Conservation (phyloP, 2,888 invertebrate species). For the Hyppa rectilinea region DNA sequence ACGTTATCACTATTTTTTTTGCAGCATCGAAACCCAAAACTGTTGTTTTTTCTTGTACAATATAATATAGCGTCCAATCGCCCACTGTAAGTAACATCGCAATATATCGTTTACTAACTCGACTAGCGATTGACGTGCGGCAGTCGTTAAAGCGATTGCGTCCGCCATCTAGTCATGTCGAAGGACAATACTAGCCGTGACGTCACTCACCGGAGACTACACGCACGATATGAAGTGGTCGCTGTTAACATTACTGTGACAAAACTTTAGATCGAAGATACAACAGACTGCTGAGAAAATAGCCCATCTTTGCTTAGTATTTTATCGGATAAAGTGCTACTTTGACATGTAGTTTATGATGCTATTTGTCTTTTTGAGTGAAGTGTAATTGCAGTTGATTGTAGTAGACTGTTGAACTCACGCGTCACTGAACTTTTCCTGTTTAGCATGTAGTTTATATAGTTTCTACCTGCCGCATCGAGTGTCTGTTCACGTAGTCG, state of each 20-base stretch:
- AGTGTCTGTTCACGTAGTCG: slow-evolving; percentile 15
- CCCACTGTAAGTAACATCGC: slow-evolving; percentile 23
- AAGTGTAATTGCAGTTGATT: background rate
- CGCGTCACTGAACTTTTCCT: slow-evolving; percentile 3
- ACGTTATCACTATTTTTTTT: too few relatives aligned
- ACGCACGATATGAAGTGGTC: slow-evolving; percentile 30
- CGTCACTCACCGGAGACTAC: slow-evolving; percentile 8
- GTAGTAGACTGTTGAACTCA: background rate
- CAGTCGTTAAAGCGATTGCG: slow-evolving; percentile 30
- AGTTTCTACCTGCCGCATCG: background rate
- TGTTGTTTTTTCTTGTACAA: background rate
- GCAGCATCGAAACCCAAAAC: too few relatives aligned
- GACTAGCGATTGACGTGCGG: slow-evolving; percentile 66
- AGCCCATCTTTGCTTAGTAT: background rate
- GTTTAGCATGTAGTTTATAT: slow-evolving; percentile 10
- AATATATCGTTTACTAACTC: slow-evolving; percentile 52
- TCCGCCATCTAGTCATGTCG: slow-evolving; percentile 7
- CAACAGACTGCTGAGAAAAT: too few relatives aligned
- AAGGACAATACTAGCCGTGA: slow-evolving; percentile 30
- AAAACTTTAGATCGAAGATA: background rate
- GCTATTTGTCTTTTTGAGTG: background rate
- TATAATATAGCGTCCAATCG: slow-evolving; percentile 1
- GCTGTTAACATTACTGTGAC: slow-evolving; percentile 16
- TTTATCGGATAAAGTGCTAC: background rate
- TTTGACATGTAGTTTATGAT: background rate